Percentiles rank a stretch among this genome's conserved stretches.
Evolutionary conservation across 2,888 invertebrate genomes (phyloP).

Genomic region (Cerastoderma edule): DNA sequence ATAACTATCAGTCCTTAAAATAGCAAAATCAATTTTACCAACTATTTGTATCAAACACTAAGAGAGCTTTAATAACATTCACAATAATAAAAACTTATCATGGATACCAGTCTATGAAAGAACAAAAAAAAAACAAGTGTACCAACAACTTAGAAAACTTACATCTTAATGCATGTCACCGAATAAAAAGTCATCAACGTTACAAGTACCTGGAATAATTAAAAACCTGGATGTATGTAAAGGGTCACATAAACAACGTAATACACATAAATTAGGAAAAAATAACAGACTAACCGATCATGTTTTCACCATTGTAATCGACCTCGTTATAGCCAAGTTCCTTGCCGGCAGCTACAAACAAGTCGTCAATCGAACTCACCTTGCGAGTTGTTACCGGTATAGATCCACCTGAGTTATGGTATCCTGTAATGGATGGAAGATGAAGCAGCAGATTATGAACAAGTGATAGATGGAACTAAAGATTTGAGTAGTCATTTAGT

Average conservation of each 20-base stretch:
- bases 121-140: background rate
- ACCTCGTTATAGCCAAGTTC: background rate
- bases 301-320: background rate
- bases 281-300: background rate
- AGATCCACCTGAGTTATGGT: background rate
- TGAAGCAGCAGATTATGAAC: background rate
- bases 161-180: background rate
- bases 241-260: too few species aligned
- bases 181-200: background rate
- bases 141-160: background rate
- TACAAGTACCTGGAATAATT: background rate
- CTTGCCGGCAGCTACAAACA: background rate
- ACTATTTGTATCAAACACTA: too few species aligned
- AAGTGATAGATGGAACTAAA: background rate
- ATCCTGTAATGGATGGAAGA: background rate
- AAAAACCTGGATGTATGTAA: too few species aligned
- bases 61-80: too few species aligned
- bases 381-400: background rate
- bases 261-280: background rate
- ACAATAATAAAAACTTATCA: too few species aligned
- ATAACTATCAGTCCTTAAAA: too few species aligned
- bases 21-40: too few species aligned
- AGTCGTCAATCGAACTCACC: background rate
- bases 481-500: background rate
- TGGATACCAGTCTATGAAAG: background rate